A percentile compares a stretch with the other conserved stretches of the same genome.
Conservation (phyloP, 2,888 invertebrate genomes). For the Pandemis corylana region DNA sequence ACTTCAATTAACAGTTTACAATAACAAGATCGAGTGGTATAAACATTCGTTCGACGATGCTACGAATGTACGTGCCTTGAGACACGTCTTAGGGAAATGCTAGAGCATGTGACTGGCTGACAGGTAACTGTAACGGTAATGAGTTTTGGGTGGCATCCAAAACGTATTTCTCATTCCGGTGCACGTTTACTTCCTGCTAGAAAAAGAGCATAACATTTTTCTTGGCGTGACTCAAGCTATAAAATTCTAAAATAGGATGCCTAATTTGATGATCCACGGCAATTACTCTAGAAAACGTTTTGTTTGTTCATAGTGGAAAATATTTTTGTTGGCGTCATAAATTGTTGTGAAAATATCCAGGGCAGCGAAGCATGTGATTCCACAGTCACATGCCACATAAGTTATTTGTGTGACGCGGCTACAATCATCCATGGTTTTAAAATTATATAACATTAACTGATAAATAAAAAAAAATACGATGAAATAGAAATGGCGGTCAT, state of each 20-base stretch:
- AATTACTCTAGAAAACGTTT: conserved; percentile 1
- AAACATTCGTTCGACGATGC: conserved; percentile 49
- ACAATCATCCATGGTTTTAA: too few species aligned
- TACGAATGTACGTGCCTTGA: conserved; percentile 55
- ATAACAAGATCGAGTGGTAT: conserved; percentile 52
- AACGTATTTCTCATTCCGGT: background rate
- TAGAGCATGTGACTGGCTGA: conserved; percentile 27
- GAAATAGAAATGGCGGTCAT: too few species aligned
- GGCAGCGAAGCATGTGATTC: background rate
- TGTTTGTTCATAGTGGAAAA: background rate
- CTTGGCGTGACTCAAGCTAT: background rate
- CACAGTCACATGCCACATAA: background rate
- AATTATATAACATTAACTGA: too few species aligned
- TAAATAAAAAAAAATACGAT: too few species aligned
- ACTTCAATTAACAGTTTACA: conserved; percentile 47
- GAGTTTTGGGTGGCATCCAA: conserved; percentile 10
- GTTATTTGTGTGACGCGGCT: background rate
- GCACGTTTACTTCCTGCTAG: conserved; percentile 1
- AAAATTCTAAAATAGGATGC: background rate
- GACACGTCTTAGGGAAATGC: conserved; percentile 48
- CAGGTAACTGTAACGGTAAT: background rate
- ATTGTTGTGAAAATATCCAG: background rate
- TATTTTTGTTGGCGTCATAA: conserved; percentile 5
- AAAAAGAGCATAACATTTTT: conserved; percentile 9
- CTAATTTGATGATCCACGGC: background rate